These are phyloP conservation scores for Arothron firmamentum DNA, from an alignment of 2,113 vertebrate species.

Conservation along the genomic window DNA sequence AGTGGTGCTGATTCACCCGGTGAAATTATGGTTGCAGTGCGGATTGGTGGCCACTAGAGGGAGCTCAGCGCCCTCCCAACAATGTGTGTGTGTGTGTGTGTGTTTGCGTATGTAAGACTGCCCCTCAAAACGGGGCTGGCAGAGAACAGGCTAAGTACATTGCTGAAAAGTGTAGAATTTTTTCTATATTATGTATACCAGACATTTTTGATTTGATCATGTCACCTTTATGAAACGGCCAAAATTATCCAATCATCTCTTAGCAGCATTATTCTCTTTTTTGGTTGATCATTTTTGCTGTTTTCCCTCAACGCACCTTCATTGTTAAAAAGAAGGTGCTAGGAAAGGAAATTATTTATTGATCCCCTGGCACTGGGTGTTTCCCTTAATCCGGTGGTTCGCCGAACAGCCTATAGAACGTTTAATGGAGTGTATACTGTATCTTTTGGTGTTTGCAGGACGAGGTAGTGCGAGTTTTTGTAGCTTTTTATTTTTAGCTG, in stretches of 20 bases:
- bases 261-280: neutral
- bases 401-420: slow-evolving; percentile 46
- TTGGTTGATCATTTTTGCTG: slow-evolving; percentile 2
- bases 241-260: neutral
- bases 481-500: slow-evolving; percentile 69
- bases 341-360: slow-evolving; percentile 66
- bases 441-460: slow-evolving; percentile 35
- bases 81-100: neutral
- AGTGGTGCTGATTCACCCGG: slow-evolving; percentile 70
- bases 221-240: neutral
- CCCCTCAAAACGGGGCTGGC: slow-evolving; percentile 18
- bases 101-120: slow-evolving; percentile 6
- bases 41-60: slow-evolving; percentile 68
- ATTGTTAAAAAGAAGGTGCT: slow-evolving; percentile 44
- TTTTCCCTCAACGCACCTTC: slow-evolving; percentile 27
- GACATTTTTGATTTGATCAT: neutral
- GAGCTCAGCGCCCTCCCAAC: slow-evolving; percentile 45
- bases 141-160: slow-evolving; percentile 19
- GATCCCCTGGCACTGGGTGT: slow-evolving; percentile 52
- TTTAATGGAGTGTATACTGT: slow-evolving; percentile 57
- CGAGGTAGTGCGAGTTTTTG: slow-evolving; percentile 24
- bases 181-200: neutral
- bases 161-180: slow-evolving; percentile 2
- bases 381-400: slow-evolving; percentile 47
- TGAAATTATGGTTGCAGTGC: slow-evolving; percentile 54